Evolutionary conservation across 2,797 vertebrate genomes (phyloP).

Genomic region (Xenops minutus): DNA sequence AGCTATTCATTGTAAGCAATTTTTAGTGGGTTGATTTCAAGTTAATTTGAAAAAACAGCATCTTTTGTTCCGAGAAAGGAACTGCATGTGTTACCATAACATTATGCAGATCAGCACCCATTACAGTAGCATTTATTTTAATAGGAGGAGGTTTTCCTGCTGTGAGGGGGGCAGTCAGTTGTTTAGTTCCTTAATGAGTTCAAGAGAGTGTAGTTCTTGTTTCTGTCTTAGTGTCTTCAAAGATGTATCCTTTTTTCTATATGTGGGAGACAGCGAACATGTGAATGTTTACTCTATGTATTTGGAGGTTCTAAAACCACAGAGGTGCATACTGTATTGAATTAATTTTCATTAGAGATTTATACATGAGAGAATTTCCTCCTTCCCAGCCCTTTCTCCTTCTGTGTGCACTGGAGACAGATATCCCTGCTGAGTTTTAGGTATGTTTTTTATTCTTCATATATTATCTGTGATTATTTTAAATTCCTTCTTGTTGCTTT

Average conservation of each 20-base stretch:
- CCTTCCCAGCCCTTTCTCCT: background rate
- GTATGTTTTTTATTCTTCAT: background rate
- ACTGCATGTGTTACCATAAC: background rate
- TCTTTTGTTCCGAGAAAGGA: slow-evolving; percentile 27
- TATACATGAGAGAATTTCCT: background rate
- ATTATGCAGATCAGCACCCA: background rate
- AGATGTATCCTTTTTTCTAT: background rate
- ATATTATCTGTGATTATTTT: background rate
- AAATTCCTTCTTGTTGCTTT: background rate
- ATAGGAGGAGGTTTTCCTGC: background rate
- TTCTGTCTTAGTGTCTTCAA: background rate
- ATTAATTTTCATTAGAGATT: background rate
- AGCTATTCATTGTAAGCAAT: background rate
- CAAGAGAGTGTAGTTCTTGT: background rate
- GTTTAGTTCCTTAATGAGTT: background rate
- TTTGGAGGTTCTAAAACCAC: background rate
- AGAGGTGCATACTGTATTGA: background rate
- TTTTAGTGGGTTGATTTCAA: background rate
- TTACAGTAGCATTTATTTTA: background rate
- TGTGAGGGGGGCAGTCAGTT: background rate
- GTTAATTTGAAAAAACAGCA: background rate
- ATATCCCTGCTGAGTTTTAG: background rate
- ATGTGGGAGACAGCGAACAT: background rate
- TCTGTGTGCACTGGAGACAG: background rate
- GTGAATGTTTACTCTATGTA: background rate